phyloP scores from a whole-genome alignment of 2,113 vertebrate genomes.

The Dendrocopos noguchii region DNA sequence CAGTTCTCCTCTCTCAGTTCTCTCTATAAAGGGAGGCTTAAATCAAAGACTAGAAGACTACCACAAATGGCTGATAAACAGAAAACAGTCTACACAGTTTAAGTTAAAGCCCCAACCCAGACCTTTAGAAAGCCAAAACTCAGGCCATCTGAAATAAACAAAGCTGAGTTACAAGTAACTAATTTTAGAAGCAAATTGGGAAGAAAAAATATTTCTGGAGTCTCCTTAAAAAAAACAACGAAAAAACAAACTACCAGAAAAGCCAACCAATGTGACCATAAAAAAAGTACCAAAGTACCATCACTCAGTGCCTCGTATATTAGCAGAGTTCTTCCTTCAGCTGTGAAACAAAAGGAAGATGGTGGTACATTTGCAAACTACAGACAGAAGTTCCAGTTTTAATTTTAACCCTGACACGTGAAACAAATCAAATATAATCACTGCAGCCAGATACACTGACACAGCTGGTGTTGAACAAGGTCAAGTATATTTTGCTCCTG shows the following conservation, averaged over 20 bases:
- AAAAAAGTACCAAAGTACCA: neutral
- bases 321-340: neutral
- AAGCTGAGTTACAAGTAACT: neutral
- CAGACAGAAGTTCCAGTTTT: neutral
- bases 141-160: neutral
- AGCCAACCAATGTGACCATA: neutral
- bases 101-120: neutral
- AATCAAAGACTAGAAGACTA: neutral
- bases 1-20: slow-evolving; percentile 16
- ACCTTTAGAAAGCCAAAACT: neutral
- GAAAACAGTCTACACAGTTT: neutral
- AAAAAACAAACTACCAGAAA: neutral
- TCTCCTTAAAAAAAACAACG: neutral
- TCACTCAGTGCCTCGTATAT: neutral
- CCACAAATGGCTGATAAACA: neutral
- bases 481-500: neutral
- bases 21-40: neutral
- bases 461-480: neutral
- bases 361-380: neutral
- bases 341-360: neutral
- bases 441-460: neutral
- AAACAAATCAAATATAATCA: neutral
- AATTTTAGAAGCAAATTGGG: neutral
- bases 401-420: neutral
- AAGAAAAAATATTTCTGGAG: too few species aligned